These are phyloP conservation scores for Caradrina kadenii DNA, from an alignment of 2,888 invertebrate species.

Conservation along the genomic window DNA sequence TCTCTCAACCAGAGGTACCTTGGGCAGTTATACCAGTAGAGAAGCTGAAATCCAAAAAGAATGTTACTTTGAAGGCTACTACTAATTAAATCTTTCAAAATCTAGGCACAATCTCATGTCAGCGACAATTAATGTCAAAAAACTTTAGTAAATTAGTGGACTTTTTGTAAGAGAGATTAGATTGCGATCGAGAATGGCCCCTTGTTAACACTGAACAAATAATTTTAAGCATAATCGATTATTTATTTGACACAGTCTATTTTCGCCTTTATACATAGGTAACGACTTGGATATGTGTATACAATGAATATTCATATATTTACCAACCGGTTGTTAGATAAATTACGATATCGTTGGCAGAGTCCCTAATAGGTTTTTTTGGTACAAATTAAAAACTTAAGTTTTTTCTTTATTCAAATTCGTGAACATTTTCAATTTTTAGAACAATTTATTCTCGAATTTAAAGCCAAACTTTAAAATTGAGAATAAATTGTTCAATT, in stretches of 20 bases:
- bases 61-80: not conserved
- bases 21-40: slow-evolving; percentile 87
- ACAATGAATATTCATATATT: slow-evolving; percentile 3
- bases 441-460: no score
- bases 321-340: slow-evolving; percentile 16
- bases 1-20: slow-evolving; percentile 78
- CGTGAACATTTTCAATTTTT: no score
- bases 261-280: not conserved
- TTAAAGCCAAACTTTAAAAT: no score
- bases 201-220: slow-evolving; percentile 6
- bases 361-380: not conserved
- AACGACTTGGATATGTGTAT: slow-evolving; percentile 9
- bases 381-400: not conserved
- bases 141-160: no score
- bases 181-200: no score
- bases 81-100: no score
- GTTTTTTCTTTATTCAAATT: not conserved
- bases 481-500: not conserved
- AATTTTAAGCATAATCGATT: not conserved
- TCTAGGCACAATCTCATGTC: no score
- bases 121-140: no score
- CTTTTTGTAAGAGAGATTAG: no score
- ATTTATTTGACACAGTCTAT: not conserved
- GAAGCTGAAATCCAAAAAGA: slow-evolving; percentile 75
- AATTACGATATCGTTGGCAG: not conserved